Evolutionary conservation across 53 echinoderm and acorn worm genomes (phyloP).

Genomic region (Stichopus horrens): DNA sequence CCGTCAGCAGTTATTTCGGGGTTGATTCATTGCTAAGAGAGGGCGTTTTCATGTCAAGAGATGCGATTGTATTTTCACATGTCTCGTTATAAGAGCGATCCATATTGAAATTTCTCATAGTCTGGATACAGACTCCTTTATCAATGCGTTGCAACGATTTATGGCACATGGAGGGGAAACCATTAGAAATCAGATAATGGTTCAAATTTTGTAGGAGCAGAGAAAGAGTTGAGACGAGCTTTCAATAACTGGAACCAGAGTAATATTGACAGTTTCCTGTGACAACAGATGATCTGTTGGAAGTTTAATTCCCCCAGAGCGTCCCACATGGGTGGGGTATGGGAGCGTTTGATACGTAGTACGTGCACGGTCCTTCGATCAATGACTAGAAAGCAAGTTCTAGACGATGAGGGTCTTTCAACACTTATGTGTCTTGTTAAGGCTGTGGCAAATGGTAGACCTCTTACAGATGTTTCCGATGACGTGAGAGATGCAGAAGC

Average conservation of each 20-base stretch:
- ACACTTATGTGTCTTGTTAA: slow-evolving; percentile 51
- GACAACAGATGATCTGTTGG: slow-evolving; percentile 50
- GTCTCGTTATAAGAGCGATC: slow-evolving; percentile 55
- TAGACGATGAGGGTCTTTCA: slow-evolving; percentile 43
- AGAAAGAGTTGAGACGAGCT: slow-evolving; percentile 38
- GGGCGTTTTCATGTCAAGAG: slow-evolving; percentile 40
- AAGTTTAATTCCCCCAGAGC: slow-evolving; percentile 51
- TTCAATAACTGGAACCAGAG: slow-evolving; percentile 40
- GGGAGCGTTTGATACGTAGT: slow-evolving; percentile 49
- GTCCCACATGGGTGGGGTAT: slow-evolving; percentile 48
- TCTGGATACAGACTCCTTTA: slow-evolving; percentile 13
- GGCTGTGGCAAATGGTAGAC: slow-evolving; percentile 50
- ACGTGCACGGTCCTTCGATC: slow-evolving; percentile 46
- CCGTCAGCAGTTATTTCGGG: slow-evolving; percentile 49
- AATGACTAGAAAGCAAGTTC: slow-evolving; percentile 34
- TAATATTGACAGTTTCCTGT: slow-evolving; percentile 32
- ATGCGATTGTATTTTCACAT: slow-evolving; percentile 2
- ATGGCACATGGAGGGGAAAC: slow-evolving; percentile 57
- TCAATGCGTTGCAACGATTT: slow-evolving; percentile 60
- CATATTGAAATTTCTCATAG: slow-evolving; percentile 51
- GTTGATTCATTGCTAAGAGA: too few species aligned
- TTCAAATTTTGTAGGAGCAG: slow-evolving; percentile 54
- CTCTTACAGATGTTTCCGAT: slow-evolving; percentile 57
- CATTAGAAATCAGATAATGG: slow-evolving; percentile 56
- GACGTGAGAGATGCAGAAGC: slow-evolving; percentile 63